Conservation (phyloP, 2,797 vertebrate species). For the Loriculus beryllinus region DNA sequence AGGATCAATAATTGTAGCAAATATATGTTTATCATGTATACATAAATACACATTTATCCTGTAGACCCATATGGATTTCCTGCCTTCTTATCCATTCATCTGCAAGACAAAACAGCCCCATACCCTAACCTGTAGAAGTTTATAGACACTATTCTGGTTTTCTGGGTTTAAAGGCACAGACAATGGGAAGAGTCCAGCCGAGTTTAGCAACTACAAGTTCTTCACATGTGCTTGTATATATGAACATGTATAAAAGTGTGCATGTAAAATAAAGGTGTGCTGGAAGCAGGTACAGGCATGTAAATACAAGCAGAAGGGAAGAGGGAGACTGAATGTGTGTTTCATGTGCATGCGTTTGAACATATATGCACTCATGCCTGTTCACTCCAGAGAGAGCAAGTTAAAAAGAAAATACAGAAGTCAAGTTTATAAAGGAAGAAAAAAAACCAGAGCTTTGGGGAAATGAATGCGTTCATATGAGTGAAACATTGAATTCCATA, state of each 20-base stretch:
- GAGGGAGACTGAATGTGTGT: background rate
- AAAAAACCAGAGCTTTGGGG: background rate
- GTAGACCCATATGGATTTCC: background rate
- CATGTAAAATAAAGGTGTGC: background rate
- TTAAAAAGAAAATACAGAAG: background rate
- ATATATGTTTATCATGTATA: background rate
- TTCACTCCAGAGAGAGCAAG: background rate
- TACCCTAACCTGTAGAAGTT: background rate
- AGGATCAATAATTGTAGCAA: background rate
- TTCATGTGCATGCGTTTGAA: background rate
- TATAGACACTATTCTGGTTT: background rate
- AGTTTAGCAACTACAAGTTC: background rate
- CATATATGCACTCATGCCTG: background rate
- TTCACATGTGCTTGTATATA: background rate
- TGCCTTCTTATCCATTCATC: background rate
- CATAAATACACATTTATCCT: background rate
- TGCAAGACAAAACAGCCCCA: background rate
- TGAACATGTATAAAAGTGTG: background rate
- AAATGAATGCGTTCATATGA: background rate
- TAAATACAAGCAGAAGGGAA: background rate
- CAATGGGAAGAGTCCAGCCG: background rate
- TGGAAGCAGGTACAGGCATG: background rate
- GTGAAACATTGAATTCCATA: background rate
- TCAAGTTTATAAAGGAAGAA: background rate
- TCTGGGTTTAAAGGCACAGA: background rate